These are phyloP conservation scores for Nymphicus hollandicus DNA, from an alignment of 2,113 vertebrate species.

Conservation along the genomic window DNA sequence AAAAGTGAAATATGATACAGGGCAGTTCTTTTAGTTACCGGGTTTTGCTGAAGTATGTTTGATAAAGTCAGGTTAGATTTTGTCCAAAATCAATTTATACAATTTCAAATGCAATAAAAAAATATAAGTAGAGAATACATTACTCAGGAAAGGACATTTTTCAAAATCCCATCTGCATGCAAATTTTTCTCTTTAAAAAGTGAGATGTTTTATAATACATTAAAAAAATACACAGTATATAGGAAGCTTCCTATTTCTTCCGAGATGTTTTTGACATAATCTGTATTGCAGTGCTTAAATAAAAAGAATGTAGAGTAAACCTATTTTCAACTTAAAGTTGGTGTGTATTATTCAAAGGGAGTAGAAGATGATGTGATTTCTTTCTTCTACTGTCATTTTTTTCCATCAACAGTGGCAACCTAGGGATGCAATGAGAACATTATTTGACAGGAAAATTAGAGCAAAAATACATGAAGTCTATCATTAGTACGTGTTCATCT, in stretches of 20 bases:
- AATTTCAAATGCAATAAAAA: not conserved
- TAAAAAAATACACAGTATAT: not conserved
- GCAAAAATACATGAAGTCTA: not conserved
- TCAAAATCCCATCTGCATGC: not conserved
- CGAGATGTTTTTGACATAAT: not conserved
- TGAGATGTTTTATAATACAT: not conserved
- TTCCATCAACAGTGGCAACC: not conserved
- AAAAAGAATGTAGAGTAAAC: not conserved
- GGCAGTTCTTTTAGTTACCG: accelerated
- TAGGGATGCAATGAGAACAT: not conserved
- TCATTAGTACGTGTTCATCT: not conserved
- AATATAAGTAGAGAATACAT: not conserved
- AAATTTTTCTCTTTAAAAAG: not conserved
- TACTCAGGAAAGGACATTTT: not conserved
- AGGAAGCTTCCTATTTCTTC: not conserved
- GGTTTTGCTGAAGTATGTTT: not conserved
- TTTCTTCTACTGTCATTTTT: not conserved
- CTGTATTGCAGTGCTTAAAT: not conserved
- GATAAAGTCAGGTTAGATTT: not conserved
- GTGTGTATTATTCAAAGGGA: not conserved
- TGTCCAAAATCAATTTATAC: not conserved
- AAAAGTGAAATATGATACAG: not conserved
- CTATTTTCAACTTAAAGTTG: not conserved
- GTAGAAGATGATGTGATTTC: not conserved
- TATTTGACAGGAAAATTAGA: not conserved